Percentiles rank a stretch among this genome's conserved stretches.
These are phyloP conservation scores for Lycocorax pyrrhopterus DNA, from an alignment of 2,113 vertebrate species.

Conservation along the genomic window DNA sequence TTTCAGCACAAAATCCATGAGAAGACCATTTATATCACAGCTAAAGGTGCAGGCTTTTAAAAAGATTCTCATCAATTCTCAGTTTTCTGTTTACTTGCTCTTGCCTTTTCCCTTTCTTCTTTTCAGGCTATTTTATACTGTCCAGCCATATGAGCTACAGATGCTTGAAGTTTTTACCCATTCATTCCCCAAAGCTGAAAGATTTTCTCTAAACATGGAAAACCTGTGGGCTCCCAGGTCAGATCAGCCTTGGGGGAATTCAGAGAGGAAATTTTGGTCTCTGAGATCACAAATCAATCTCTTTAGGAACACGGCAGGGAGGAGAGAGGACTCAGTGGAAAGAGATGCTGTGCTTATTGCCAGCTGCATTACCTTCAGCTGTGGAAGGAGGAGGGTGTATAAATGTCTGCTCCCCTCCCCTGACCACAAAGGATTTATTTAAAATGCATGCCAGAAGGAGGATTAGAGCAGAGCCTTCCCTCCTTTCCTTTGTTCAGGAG, in stretches of 20 bases:
- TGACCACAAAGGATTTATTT: constrained; percentile 3
- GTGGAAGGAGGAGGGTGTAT: not conserved
- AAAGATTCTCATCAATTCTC: not conserved
- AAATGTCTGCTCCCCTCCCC: not conserved
- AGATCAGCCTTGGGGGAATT: not conserved
- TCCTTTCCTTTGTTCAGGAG: constrained; percentile 1
- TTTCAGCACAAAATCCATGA: not conserved
- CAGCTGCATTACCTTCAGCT: not conserved
- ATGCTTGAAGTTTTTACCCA: not conserved
- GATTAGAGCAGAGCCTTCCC: not conserved
- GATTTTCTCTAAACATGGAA: not conserved
- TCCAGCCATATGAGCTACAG: not conserved
- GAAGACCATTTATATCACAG: not conserved
- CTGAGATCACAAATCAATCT: not conserved
- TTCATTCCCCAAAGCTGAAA: not conserved
- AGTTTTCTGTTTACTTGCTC: not conserved
- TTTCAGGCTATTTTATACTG: not conserved
- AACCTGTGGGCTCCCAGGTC: not conserved
- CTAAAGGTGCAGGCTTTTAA: not conserved
- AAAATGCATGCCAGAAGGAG: constrained; percentile 17
- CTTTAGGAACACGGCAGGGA: not conserved
- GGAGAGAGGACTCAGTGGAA: not conserved
- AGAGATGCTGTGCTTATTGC: not conserved
- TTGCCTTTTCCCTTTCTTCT: not conserved
- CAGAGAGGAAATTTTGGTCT: not conserved